Evolutionary conservation across 1,140 invertebrate genomes (phyloP).

Genomic region (Rhopalosiphum padi): DNA sequence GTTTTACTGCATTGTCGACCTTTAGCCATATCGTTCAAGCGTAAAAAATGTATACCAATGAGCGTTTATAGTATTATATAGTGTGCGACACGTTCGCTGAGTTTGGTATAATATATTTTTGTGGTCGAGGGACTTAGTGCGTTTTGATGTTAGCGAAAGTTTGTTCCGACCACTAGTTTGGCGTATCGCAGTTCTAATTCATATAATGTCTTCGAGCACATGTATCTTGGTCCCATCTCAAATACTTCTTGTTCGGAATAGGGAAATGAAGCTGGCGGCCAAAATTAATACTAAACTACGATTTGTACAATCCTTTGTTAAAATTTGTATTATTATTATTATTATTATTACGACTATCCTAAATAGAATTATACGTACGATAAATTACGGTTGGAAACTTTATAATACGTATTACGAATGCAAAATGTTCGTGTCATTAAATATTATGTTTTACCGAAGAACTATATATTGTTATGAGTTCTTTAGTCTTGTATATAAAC

Average conservation of each 20-base stretch:
- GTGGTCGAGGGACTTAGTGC: conserved; percentile 40
- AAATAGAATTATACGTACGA: not conserved
- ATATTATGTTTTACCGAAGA: not conserved
- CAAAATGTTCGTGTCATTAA: not conserved
- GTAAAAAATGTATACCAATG: not conserved
- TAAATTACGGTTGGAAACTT: not conserved
- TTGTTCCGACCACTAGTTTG: not conserved
- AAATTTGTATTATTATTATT: not conserved
- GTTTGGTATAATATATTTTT: not conserved
- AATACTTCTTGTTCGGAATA: not conserved
- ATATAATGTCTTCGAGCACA: not conserved
- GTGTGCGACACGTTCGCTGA: not conserved
- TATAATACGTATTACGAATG: not conserved
- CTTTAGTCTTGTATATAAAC: not conserved
- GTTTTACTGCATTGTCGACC: not conserved
- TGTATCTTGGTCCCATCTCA: not conserved
- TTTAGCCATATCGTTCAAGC: not conserved
- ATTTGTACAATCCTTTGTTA: not conserved
- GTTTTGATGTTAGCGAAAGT: conserved; percentile 23
- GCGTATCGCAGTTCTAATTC: not conserved
- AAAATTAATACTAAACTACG: not conserved
- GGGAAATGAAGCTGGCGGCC: not conserved
- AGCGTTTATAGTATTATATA: not conserved
- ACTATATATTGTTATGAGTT: not conserved
- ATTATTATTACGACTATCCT: not conserved